These are phyloP conservation scores for Drosophila arawakana DNA, from an alignment of 1,140 invertebrate species.

Conservation along the genomic window DNA sequence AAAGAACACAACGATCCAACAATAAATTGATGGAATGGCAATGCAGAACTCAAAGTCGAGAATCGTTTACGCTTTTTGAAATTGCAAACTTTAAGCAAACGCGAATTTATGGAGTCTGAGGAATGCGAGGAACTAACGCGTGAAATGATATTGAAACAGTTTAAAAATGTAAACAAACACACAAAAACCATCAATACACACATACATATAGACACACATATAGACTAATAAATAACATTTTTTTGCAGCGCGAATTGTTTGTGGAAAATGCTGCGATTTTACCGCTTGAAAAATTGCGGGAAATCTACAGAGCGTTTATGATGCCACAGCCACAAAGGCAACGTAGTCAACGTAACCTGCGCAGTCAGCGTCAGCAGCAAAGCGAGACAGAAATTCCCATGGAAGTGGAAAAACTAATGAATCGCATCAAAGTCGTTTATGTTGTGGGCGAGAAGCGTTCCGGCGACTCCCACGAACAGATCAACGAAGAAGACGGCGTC, in stretches of 20 bases:
- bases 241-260: constrained; percentile 30
- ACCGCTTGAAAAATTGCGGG: constrained; percentile 24
- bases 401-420: constrained; percentile 30
- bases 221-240: background rate
- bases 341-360: constrained; percentile 27
- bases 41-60: background rate
- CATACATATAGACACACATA: background rate
- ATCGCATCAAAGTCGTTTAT: constrained; percentile 42
- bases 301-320: constrained; percentile 52
- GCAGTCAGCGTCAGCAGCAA: background rate
- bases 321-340: constrained; percentile 48
- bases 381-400: background rate
- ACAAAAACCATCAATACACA: no score
- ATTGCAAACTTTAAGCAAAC: background rate
- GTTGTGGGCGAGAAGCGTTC: constrained; percentile 49
- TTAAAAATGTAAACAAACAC: constrained; percentile 7
- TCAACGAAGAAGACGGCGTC: background rate
- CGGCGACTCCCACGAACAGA: background rate
- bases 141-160: constrained; percentile 12
- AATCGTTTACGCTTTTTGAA: constrained; percentile 2
- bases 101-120: constrained; percentile 27
- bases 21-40: no score
- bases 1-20: background rate
- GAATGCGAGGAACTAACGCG: constrained; percentile 13
- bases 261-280: constrained; percentile 28